Evolutionary conservation across 2,888 invertebrate species (phyloP).

Genomic region (Ophonus ardosiacus): DNA sequence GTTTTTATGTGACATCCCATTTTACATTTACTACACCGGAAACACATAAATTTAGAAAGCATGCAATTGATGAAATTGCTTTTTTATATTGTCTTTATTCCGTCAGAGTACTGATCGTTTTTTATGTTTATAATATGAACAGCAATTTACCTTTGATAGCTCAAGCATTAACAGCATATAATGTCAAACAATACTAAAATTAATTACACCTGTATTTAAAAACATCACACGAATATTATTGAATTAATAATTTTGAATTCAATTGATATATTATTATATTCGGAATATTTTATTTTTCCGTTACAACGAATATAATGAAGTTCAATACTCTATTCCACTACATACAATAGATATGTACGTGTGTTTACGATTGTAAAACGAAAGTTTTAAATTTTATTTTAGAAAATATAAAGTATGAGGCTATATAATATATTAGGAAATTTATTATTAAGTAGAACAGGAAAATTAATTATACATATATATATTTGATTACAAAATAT

Average conservation of each 20-base stretch:
- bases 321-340: too few relatives aligned
- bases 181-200: not conserved
- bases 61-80: slow-evolving; percentile 54
- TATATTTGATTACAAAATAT: too few relatives aligned
- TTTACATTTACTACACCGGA: slow-evolving; percentile 47
- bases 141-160: not conserved
- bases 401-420: too few relatives aligned
- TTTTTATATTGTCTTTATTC: slow-evolving; percentile 29
- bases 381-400: too few relatives aligned
- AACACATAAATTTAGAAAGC: slow-evolving; percentile 45
- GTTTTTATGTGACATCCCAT: slow-evolving; percentile 54
- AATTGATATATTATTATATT: not conserved
- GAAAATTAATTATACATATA: too few relatives aligned
- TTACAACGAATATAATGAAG: not conserved
- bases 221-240: not conserved
- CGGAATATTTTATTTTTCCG: not conserved
- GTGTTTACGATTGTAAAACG: too few relatives aligned
- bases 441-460: too few relatives aligned
- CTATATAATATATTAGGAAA: too few relatives aligned
- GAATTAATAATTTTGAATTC: not conserved
- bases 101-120: not conserved
- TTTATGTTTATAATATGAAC: not conserved
- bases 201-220: too few relatives aligned
- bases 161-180: not conserved
- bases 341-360: too few relatives aligned